Evolutionary conservation across 2,113 vertebrate species (phyloP).

Genomic region (Thomomys bottae): DNA sequence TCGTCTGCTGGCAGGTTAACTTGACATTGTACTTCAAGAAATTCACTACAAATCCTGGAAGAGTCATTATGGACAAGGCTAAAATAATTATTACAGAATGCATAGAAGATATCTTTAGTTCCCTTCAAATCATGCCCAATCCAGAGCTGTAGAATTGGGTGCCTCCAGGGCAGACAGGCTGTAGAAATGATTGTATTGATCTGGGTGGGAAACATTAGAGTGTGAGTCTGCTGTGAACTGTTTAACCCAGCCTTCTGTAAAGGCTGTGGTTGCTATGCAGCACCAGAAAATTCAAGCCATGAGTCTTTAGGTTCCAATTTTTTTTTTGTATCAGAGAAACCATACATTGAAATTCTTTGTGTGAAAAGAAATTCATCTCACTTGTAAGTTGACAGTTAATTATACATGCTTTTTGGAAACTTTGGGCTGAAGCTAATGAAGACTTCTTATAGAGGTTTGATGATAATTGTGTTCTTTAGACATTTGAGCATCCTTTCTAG

Average conservation of each 20-base stretch:
- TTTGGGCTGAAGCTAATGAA: background rate
- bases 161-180: background rate
- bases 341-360: background rate
- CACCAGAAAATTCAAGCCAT: background rate
- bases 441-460: background rate
- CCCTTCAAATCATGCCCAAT: background rate
- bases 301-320: background rate
- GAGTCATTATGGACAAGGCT: background rate
- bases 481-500: background rate
- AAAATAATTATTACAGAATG: background rate
- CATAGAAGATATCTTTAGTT: background rate
- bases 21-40: conserved; percentile 17
- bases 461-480: background rate
- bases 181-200: background rate
- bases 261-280: background rate
- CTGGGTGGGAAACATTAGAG: background rate
- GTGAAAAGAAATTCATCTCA: background rate
- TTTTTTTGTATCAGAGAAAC: background rate
- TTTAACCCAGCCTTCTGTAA: background rate
- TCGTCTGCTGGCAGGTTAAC: background rate
- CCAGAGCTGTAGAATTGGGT: background rate
- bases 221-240: background rate
- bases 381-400: background rate
- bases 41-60: background rate
- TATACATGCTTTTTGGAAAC: background rate